Base-by-base conservation (phyloP, 2,113 vertebrate genomes). In the Stigmatopora nigra region DNA sequence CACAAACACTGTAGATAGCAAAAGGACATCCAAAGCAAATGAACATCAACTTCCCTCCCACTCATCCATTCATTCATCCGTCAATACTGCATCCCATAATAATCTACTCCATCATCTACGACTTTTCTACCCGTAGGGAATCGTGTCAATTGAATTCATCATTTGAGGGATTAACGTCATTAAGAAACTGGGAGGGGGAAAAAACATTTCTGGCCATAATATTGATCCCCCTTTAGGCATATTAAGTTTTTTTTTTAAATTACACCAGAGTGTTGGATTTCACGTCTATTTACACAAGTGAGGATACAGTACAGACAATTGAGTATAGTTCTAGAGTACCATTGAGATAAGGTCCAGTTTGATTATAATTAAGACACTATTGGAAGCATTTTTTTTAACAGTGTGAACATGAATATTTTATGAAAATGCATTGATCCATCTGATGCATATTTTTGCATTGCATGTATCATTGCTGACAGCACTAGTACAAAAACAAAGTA, bases 11-110 rank as follows among this genome's bases (percentile, higher is more conserved):
- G 72, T 69, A 62, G 67, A 57, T 78, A 63, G 69, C 78, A 78
- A 79, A 84, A 78, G 73, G 66, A 83, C 79, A 70, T 79, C 67
- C 51, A 78, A 84, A 75, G 78, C 64, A 81, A 64, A 58, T 44
- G 63, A 68, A 48, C 51, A 58, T 61, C 38, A 72, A 62, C 70
- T 72, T 77, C 15, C 56, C 68, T 14, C 63, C 25, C 67, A 76
- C 70, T 62, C 69, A 64, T 70, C 67, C 66, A 11, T 62, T 38
- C 52, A 64, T 66, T 48, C 49, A 46, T 36, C 36, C n/a, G 68
- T 68, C 63, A 59, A 51, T 72, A 61, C 1, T n/a, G 58, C 62
- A 10, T 68, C 19, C 8, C 41, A 45, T 61, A 45, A 61, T 61
- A 20, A 15, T 60, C 13, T 47, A 55, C 45, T 47, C 58, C 31